Percentiles rank a stretch among this genome's conserved stretches.
phyloP scores from a whole-genome alignment of 2,113 vertebrate genomes.

The Grammomys dolichurus region DNA sequence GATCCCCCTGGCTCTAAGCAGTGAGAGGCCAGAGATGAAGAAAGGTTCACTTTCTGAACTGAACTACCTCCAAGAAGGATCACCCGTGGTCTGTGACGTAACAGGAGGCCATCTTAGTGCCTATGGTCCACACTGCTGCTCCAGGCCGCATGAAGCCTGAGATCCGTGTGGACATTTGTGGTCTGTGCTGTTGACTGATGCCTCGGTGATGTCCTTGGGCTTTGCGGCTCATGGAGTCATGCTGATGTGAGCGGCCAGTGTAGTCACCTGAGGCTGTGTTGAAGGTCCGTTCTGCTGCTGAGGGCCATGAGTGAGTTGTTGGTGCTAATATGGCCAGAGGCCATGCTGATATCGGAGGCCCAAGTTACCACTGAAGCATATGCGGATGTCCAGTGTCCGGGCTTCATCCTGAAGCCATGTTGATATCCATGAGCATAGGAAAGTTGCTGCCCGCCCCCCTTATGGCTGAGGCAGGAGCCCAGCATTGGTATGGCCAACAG shows the following conservation, averaged over 20 bases:
- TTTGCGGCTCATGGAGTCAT: not conserved
- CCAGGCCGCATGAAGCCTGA: not conserved
- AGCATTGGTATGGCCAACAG: too few relatives aligned
- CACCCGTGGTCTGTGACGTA: not conserved
- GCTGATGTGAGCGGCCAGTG: not conserved
- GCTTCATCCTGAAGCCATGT: not conserved
- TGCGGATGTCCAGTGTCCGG: too few relatives aligned
- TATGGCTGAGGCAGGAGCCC: too few relatives aligned
- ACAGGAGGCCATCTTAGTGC: not conserved
- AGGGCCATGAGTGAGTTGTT: too few relatives aligned
- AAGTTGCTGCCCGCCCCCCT: not conserved
- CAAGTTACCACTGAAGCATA: too few relatives aligned
- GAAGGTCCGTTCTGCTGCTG: not conserved
- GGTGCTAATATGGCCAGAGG: too few relatives aligned
- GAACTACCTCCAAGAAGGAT: not conserved
- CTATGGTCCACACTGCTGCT: not conserved
- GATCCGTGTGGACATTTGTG: not conserved
- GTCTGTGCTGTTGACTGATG: not conserved
- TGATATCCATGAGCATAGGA: not conserved
- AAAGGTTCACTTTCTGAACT: not conserved
- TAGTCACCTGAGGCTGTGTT: not conserved
- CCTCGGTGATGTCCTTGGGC: not conserved
- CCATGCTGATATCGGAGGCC: too few relatives aligned
- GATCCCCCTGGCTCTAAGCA: not conserved
- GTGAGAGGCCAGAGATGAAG: not conserved